Conservation (phyloP, 2,113 vertebrate species). For the Mormoops blainvillei region DNA sequence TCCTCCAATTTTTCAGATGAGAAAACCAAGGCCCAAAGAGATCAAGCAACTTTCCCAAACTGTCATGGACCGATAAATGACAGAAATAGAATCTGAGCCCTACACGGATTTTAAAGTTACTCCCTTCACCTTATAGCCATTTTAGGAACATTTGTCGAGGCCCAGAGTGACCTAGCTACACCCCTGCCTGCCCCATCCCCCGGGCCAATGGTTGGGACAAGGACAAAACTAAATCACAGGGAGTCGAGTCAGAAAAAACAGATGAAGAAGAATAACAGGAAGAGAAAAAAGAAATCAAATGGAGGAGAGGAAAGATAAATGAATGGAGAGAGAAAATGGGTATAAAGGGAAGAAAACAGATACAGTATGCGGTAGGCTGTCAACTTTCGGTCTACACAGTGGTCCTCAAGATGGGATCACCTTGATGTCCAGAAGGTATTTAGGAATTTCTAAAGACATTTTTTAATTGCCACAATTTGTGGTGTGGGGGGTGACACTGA, state of each 20-base stretch:
- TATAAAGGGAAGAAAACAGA: neutral
- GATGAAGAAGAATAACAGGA: neutral
- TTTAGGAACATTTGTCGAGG: neutral
- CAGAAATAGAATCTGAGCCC: neutral
- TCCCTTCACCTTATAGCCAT: neutral
- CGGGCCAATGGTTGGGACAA: neutral
- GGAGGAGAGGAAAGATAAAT: neutral
- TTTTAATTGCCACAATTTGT: neutral
- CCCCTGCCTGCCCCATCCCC: accelerated
- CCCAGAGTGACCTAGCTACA: neutral
- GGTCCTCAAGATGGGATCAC: neutral
- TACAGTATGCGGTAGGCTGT: neutral
- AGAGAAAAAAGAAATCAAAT: neutral
- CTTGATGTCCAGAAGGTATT: neutral
- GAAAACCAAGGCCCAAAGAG: neutral
- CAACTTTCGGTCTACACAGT: neutral
- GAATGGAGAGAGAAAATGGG: neutral
- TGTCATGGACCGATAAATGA: neutral
- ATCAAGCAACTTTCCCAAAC: neutral
- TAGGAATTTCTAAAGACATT: neutral
- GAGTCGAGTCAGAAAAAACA: neutral
- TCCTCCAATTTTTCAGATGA: neutral
- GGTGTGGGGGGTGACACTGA: no score
- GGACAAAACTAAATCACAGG: neutral
- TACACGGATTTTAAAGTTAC: neutral